Conservation (phyloP, 2,797 vertebrate genomes). For the Siniperca undulata region DNA sequence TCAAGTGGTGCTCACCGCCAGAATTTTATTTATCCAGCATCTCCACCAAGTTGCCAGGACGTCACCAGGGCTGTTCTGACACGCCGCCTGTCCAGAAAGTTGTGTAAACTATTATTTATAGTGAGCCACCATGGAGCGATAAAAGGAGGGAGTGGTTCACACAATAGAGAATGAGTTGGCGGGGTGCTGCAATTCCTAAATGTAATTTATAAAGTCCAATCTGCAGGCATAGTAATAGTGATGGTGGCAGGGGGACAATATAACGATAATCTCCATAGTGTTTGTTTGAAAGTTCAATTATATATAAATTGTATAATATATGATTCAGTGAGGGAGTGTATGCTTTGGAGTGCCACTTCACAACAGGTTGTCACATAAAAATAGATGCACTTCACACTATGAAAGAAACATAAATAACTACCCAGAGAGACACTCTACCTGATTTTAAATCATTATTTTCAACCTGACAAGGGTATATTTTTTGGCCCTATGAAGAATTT, state of each 20-base stretch:
- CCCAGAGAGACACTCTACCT: background rate
- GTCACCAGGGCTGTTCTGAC: conserved; percentile 49
- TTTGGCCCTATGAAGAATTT: background rate
- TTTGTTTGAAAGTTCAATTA: background rate
- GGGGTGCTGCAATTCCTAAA: conserved; percentile 40
- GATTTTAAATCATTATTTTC: background rate
- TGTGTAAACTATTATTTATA: conserved; percentile 72
- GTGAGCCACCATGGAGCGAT: conserved; percentile 29
- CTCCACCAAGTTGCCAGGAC: conserved; percentile 34
- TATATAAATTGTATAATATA: no score
- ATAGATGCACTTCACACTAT: background rate
- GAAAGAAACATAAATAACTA: background rate
- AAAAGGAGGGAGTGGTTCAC: conserved; percentile 56
- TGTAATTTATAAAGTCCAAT: conserved; percentile 23
- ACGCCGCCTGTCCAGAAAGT: conserved; percentile 52
- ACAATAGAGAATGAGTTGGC: conserved; percentile 42
- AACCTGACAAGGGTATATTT: no score
- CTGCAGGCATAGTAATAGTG: conserved; percentile 10
- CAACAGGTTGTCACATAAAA: background rate
- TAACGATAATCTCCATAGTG: background rate
- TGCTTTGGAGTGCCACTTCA: background rate
- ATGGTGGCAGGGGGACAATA: background rate
- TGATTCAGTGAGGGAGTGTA: background rate
- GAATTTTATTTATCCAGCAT: conserved; percentile 47
- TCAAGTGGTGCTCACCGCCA: conserved; percentile 53